Evolutionary conservation across 2,888 invertebrate genomes (phyloP).

Genomic region (Agrotis exclamationis): DNA sequence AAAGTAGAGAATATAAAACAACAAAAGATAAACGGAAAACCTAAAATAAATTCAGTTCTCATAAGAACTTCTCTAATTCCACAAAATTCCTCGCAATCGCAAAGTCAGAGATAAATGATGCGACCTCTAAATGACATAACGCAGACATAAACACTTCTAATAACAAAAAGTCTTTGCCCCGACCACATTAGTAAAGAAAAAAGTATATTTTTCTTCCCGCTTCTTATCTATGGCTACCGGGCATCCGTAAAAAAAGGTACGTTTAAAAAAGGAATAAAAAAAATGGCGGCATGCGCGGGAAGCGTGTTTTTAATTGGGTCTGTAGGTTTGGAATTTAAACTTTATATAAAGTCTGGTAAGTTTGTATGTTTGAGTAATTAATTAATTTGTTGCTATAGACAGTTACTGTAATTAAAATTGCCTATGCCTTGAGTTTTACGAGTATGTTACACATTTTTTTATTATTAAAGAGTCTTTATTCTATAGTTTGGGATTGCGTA

Average conservation of each 20-base stretch:
- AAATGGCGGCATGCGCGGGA: slow-evolving; percentile 42
- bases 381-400: slow-evolving; percentile 9
- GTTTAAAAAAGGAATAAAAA: slow-evolving; percentile 51
- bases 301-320: slow-evolving; percentile 51
- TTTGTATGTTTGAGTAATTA: slow-evolving; percentile 7
- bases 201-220: slow-evolving; percentile 51
- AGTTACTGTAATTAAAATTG: background rate
- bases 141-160: slow-evolving; percentile 50
- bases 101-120: slow-evolving; percentile 23
- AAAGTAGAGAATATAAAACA: background rate
- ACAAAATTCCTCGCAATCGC: slow-evolving; percentile 1
- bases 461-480: background rate
- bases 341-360: slow-evolving; percentile 10
- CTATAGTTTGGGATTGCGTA: background rate
- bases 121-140: slow-evolving; percentile 43
- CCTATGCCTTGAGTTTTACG: slow-evolving; percentile 1
- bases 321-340: slow-evolving; percentile 41
- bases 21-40: background rate
- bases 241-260: slow-evolving; percentile 59
- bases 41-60: background rate
- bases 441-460: background rate
- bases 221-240: slow-evolving; percentile 66
- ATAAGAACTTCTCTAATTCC: background rate
- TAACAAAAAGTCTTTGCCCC: slow-evolving; percentile 49
- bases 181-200: slow-evolving; percentile 53